These are phyloP conservation scores for Tetragnatha montana DNA, from an alignment of 2,888 invertebrate species.

Conservation along the genomic window DNA sequence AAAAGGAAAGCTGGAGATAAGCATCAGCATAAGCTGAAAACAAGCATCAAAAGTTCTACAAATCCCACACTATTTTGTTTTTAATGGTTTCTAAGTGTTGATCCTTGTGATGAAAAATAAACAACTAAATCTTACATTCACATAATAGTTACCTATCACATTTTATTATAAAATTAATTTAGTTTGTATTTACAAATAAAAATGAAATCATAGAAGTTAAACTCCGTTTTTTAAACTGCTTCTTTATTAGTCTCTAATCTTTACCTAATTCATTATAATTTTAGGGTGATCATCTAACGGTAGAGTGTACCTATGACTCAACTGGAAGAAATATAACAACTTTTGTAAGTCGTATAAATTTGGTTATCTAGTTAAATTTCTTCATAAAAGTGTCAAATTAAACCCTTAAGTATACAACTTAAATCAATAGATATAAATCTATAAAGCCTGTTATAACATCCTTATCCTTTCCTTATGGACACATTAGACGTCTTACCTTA, in stretches of 20 bases:
- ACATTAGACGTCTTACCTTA: too few relatives aligned
- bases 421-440: not conserved
- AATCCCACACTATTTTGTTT: not conserved
- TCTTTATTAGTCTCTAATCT: not conserved
- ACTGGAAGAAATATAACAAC: conserved; percentile 67
- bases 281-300: conserved; percentile 72
- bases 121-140: not conserved
- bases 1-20: too few relatives aligned
- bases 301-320: conserved; percentile 73
- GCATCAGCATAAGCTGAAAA: too few relatives aligned
- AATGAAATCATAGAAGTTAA: too few relatives aligned
- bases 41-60: too few relatives aligned
- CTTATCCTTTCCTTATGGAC: not conserved
- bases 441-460: not conserved
- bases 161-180: too few relatives aligned
- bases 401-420: not conserved
- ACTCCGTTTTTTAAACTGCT: too few relatives aligned
- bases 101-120: too few relatives aligned
- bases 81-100: not conserved
- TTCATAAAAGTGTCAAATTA: not conserved
- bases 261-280: not conserved
- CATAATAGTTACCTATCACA: not conserved
- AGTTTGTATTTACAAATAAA: too few relatives aligned
- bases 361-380: not conserved
- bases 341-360: conserved; percentile 66